These are phyloP conservation scores for Epirrhoe tristata DNA, from an alignment of 2,888 invertebrate genomes.

Conservation along the genomic window DNA sequence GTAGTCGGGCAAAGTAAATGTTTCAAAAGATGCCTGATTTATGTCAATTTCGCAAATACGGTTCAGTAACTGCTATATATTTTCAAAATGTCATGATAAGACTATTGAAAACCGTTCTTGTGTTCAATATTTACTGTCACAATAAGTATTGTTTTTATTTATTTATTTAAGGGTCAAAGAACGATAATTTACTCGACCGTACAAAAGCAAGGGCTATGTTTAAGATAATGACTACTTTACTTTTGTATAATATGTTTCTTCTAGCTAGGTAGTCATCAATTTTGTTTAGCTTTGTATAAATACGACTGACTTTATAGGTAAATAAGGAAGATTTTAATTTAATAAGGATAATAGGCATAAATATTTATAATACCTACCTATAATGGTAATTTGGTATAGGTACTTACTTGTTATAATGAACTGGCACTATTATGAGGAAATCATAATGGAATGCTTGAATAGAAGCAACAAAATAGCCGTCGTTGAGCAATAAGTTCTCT, in stretches of 20 bases:
- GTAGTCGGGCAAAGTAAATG: not conserved
- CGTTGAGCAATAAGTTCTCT: slow-evolving; percentile 9
- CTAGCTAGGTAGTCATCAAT: too few species aligned
- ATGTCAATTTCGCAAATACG: not conserved
- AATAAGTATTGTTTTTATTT: too few species aligned
- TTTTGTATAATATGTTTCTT: too few species aligned
- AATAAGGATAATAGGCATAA: too few species aligned
- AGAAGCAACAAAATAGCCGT: slow-evolving; percentile 8
- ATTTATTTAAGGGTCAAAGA: not conserved
- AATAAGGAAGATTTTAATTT: too few species aligned
- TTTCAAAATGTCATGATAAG: not conserved
- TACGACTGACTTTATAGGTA: too few species aligned
- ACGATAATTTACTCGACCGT: not conserved
- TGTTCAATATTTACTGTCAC: not conserved
- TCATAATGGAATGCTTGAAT: not conserved
- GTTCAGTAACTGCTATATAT: not conserved
- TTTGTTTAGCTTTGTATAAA: too few species aligned
- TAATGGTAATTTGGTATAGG: too few species aligned
- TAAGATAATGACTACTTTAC: too few species aligned
- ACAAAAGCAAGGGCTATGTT: not conserved
- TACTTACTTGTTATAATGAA: too few species aligned
- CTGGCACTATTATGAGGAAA: not conserved
- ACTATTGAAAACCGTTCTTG: not conserved
- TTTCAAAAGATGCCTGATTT: not conserved
- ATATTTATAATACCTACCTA: too few species aligned